phyloP scores from a whole-genome alignment of 2,797 vertebrate species.

The Chromobotia macracanthus region DNA sequence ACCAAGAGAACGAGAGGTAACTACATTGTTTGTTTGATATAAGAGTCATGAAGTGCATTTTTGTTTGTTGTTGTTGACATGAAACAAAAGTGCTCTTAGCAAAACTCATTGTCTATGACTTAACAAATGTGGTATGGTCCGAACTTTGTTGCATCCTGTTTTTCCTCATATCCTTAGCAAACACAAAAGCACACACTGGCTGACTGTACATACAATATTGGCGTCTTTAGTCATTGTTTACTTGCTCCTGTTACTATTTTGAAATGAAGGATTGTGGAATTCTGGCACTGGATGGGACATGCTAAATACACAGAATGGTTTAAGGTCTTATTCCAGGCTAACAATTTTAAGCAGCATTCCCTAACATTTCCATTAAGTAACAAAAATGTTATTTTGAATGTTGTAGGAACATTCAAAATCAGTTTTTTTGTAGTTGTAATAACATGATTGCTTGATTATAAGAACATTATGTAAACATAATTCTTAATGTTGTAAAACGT shows the following conservation, averaged over 20 bases:
- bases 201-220: background rate
- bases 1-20: background rate
- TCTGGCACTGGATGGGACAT: constrained; percentile 1
- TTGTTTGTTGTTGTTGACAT: background rate
- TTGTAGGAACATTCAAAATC: too few species aligned
- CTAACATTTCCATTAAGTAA: too few species aligned
- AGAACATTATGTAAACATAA: too few species aligned
- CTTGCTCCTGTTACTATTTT: background rate
- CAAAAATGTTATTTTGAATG: too few species aligned
- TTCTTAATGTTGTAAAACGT: too few species aligned
- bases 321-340: constrained; percentile 12
- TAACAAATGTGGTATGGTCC: background rate
- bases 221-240: background rate
- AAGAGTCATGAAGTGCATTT: background rate
- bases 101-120: background rate
- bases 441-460: too few species aligned
- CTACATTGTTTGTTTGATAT: background rate
- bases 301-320: constrained; percentile 15
- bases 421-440: too few species aligned
- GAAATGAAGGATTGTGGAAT: background rate
- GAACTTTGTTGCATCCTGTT: background rate
- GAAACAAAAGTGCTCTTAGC: background rate
- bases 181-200: background rate
- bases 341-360: too few species aligned
- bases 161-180: background rate